Conservation (phyloP, 2,797 vertebrate species). For the Myiotriccus ornatus region DNA sequence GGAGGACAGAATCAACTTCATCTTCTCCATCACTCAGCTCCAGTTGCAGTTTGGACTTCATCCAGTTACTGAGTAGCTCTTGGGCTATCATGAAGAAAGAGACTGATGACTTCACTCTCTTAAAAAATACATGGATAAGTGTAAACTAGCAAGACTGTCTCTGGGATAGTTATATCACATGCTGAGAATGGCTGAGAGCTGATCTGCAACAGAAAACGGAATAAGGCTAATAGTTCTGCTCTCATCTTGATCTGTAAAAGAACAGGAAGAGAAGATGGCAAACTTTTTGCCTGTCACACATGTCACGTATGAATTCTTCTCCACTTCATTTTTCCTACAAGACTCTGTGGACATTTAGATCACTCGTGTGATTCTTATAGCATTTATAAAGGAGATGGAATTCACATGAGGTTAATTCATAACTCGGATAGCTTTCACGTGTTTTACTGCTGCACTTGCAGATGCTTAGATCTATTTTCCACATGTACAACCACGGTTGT, state of each 20-base stretch:
- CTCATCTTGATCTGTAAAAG: background rate
- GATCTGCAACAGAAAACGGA: background rate
- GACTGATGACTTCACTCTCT: background rate
- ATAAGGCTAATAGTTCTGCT: background rate
- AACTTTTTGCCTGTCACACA: background rate
- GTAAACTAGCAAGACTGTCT: background rate
- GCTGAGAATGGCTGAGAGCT: background rate
- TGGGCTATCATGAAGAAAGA: conserved; percentile 79
- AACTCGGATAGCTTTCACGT: background rate
- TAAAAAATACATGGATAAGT: background rate
- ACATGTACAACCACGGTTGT: background rate
- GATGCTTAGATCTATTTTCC: background rate
- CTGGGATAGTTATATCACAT: background rate
- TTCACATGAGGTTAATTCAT: background rate
- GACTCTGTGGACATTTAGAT: background rate
- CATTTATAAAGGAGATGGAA: background rate
- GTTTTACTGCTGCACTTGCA: background rate
- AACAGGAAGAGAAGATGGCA: background rate
- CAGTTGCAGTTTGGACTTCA: conserved; percentile 81
- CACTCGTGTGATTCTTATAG: background rate
- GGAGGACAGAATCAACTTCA: background rate
- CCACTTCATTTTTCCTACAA: background rate
- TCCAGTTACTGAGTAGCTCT: conserved; percentile 85
- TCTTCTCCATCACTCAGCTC: conserved; percentile 78
- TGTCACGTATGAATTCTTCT: background rate